A percentile compares a stretch with the other conserved stretches of the same genome.
Evolutionary conservation across 92 coral and sea anemone species (phyloP).

Genomic region (Phymanthus crucifer): DNA sequence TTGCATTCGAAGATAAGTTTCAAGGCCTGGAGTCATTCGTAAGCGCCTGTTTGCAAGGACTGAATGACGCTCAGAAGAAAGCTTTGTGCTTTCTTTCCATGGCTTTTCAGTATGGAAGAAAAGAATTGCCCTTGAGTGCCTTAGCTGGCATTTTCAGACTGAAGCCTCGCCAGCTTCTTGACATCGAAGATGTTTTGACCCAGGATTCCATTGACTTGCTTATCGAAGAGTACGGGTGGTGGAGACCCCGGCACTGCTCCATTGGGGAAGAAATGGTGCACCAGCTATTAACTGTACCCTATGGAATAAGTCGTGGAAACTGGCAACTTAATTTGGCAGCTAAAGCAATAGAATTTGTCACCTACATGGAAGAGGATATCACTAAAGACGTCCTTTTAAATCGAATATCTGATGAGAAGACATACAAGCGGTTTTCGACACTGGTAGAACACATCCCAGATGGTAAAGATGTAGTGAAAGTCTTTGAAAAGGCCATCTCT

Average conservation of each 20-base stretch:
- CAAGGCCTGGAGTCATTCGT: constrained; percentile 60
- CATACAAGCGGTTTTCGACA: constrained; percentile 40
- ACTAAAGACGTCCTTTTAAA: constrained; percentile 36
- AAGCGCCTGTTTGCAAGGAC: constrained; percentile 39
- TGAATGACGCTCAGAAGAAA: background rate
- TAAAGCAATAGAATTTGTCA: constrained; percentile 45
- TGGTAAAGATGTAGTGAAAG: constrained; percentile 48
- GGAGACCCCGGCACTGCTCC: constrained; percentile 59
- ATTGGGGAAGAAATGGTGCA: constrained; percentile 45
- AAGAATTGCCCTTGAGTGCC: constrained; percentile 8
- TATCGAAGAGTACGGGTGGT: constrained; percentile 54
- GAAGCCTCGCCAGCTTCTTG: constrained; percentile 20
- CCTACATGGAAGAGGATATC: constrained; percentile 34
- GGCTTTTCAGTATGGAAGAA: constrained; percentile 62
- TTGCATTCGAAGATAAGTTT: constrained; percentile 52
- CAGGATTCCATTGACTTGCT: constrained; percentile 39
- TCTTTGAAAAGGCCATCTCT: constrained; percentile 55
- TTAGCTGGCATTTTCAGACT: constrained; percentile 35
- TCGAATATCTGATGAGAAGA: constrained; percentile 34
- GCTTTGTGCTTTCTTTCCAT: constrained; percentile 54
- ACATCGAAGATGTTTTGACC: constrained; percentile 31
- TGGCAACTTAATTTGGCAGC: constrained; percentile 52
- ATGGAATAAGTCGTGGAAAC: constrained; percentile 27
- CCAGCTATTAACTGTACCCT: constrained; percentile 36
- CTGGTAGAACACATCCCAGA: constrained; percentile 41